Base-by-base conservation (phyloP, 2,113 vertebrate species). In the Periophthalmus modestus region DNA sequence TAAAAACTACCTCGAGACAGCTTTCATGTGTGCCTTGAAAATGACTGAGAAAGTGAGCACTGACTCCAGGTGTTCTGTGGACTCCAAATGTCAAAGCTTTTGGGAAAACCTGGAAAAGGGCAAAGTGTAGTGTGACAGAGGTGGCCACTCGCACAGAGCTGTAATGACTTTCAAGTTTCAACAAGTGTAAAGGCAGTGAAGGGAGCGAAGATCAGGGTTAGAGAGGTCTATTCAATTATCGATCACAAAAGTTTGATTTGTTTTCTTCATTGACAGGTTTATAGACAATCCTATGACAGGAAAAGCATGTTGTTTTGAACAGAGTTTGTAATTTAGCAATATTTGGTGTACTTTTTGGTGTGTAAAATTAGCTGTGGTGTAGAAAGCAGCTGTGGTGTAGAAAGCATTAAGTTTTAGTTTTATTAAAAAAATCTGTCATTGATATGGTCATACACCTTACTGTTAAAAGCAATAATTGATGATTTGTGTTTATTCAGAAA, bases 61-160 rank as follows among this genome's bases (percentile, higher is more conserved):
- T 28, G 28, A 28, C 57, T 59, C 4, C 13, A 12, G 13, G 24
- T 59, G 23, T 23, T 18, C 28, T 62, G 28, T 62, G 28, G 24
- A 18, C 59, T 34, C 15, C 2, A 62, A 62, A 62, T 62, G 59
- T 62, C 59, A 62, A 15, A 34, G 28, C 59, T 62, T 62, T 62
- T 62, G 59, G 59, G 59, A 34, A 62, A 62, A 62, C 28, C 59
- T 33, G 28, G 59, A 34, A 62, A 62, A 62, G 59, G 59, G 28
- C 59, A 62, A 18, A 34, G 28, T 34, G 28, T 18, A 62, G 59
- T 62, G 69, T 79, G 73, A 82, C 77, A 72, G 71, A 68, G 14
- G 23, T 18, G 58, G 10, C 24, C 59, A 28, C 5, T 34, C 59
- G 18, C 16, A 15, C 28, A 16, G 28, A 15, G 16, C 6, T 33